Base-by-base conservation (phyloP, 2,797 vertebrate species). In the Lerista edwardsae region DNA sequence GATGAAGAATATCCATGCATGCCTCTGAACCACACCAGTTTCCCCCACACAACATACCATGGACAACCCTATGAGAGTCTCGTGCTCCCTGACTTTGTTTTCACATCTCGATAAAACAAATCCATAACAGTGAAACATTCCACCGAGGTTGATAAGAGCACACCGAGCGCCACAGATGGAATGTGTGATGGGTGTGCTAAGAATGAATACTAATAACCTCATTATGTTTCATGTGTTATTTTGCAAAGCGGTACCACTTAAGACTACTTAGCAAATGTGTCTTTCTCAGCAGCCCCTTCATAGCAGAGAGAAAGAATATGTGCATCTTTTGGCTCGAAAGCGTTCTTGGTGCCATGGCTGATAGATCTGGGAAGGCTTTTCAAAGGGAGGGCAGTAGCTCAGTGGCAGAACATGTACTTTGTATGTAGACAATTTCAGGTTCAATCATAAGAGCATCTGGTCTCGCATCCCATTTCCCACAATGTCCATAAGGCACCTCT, bases 171-270 rank as follows among this genome's bases (percentile, higher is more conserved):
- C 69, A 84, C 77, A 84, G 69, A 79, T 65, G 59, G 59, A 79
- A 73, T 39, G 25, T 1, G 44, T 76, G 65, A 68, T 25, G 62
- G 39, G n/a, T 65, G 23, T 41, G 59, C 25, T 84, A 65, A 84
- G 69, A 73, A 79, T 39, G 75, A 79, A 79, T 84, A 57, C 76
- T 79, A 84, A 84, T 84, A 55, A 65, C 41, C 44, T 74, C 83
- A 89, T 84, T 72, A 82, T 86, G 87, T 14, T 64, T 68, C 61
- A 21, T 86, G 86, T 75, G 10, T 55, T 85, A 85, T 74, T 85
- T 79, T 65, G 78, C 31, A 79, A 79, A 78, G 74, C 57, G 39
- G 34, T 74, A 83, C 23, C 39, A 64, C 41, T 79, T 44, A 80
- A 80, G 41, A 75, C 57, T 76, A 75, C 25, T 57, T 47, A 80